Percentiles rank a stretch among this genome's conserved stretches.
Conservation (phyloP, 2,888 invertebrate genomes). For the Syrista parreyssii region DNA sequence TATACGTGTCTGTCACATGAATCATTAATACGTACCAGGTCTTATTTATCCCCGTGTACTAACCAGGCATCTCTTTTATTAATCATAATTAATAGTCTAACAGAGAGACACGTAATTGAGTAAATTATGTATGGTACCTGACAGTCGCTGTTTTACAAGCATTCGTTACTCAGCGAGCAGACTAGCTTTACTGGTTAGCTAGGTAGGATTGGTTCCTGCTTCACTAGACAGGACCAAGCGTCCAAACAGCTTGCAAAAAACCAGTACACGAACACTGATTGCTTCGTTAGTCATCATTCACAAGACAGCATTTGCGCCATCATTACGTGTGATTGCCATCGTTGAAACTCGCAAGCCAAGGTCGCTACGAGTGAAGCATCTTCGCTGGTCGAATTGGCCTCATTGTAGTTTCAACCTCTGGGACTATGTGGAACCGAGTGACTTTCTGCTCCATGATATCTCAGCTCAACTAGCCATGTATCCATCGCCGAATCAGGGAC, state of each 20-base stretch:
- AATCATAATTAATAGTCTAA: slow-evolving; percentile 49
- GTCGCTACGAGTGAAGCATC: neutral
- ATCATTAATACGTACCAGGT: neutral
- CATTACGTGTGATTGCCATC: slow-evolving; percentile 14
- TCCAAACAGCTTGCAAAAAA: slow-evolving; percentile 16
- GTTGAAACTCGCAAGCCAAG: neutral
- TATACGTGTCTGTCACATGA: neutral
- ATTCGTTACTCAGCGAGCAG: slow-evolving; percentile 39
- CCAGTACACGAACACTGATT: slow-evolving; percentile 26
- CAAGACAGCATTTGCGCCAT: slow-evolving; percentile 8
- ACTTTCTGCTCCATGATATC: neutral
- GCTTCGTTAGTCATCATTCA: slow-evolving; percentile 45
- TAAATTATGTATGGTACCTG: slow-evolving; percentile 27
- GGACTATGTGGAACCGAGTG: neutral
- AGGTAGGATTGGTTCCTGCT: neutral
- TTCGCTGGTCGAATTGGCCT: neutral
- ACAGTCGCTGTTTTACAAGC: slow-evolving; percentile 26
- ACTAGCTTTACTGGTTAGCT: neutral
- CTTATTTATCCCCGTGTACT: neutral
- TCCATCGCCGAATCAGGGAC: neutral
- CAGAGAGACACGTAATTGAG: slow-evolving; percentile 37
- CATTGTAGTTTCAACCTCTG: neutral
- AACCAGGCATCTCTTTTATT: slow-evolving; percentile 30
- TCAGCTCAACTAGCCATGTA: neutral
- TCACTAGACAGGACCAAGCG: neutral